These are phyloP conservation scores for Luperina testacea DNA, from an alignment of 2,888 invertebrate species.

Conservation along the genomic window DNA sequence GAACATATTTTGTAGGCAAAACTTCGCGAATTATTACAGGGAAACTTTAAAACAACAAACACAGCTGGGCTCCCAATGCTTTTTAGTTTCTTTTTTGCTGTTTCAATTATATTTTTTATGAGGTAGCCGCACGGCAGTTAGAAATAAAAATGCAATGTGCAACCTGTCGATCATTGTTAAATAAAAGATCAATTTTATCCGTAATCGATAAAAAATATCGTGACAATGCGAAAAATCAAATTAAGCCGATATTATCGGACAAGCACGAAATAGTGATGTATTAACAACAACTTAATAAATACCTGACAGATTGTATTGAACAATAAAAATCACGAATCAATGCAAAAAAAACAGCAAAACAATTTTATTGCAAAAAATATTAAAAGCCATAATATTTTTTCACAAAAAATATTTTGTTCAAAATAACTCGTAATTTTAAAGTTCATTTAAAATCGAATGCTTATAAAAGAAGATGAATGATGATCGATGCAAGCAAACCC, in stretches of 20 bases:
- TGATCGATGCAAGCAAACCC: constrained; percentile 64
- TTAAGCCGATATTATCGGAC: constrained; percentile 13
- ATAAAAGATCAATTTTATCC: constrained; percentile 30
- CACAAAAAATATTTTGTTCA: not conserved
- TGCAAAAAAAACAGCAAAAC: constrained; percentile 9
- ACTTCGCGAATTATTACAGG: not conserved
- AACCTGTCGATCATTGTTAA: constrained; percentile 61
- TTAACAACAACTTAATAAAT: constrained; percentile 24
- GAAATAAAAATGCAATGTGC: constrained; percentile 32
- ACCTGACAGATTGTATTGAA: not conserved
- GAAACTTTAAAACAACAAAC: constrained; percentile 1
- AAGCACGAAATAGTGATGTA: constrained; percentile 23
- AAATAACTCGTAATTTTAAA: constrained; percentile 45
- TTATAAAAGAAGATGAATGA: constrained; percentile 63
- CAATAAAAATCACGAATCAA: constrained; percentile 1
- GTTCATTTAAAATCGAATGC: constrained; percentile 46
- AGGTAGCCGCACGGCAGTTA: constrained; percentile 6
- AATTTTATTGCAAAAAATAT: constrained; percentile 8
- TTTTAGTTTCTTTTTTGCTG: not conserved
- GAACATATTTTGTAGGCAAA: constrained; percentile 25
- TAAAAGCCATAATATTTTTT: constrained; percentile 8
- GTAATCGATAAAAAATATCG: constrained; percentile 44
- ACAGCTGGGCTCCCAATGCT: fast-evolving
- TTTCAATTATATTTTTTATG: constrained; percentile 18
- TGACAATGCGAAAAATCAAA: constrained; percentile 48